These are phyloP conservation scores for Steatornis caripensis DNA, from an alignment of 2,113 vertebrate species.

Conservation along the genomic window DNA sequence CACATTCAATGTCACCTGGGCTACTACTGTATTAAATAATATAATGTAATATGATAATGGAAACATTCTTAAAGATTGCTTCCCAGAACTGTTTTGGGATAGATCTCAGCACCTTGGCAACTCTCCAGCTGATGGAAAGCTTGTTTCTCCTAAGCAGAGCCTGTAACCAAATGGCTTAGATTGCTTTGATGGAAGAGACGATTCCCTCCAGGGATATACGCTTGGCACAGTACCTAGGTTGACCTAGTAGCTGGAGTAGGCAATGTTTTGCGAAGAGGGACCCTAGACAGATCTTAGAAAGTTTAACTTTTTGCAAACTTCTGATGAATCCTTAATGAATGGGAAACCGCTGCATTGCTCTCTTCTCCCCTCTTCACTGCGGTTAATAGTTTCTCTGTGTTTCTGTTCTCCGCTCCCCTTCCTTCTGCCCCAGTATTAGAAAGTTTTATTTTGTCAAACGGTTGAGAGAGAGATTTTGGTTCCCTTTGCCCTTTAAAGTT, in stretches of 20 bases:
- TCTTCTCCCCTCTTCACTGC: not conserved
- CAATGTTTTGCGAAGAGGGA: not conserved
- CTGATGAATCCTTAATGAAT: not conserved
- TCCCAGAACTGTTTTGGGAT: slow-evolving; percentile 55
- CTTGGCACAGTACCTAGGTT: not conserved
- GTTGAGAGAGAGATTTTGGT: not conserved
- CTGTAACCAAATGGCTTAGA: slow-evolving; percentile 44
- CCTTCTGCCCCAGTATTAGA: not conserved
- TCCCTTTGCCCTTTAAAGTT: not conserved
- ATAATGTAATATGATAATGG: slow-evolving; percentile 26
- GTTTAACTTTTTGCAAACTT: not conserved
- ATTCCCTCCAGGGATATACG: not conserved
- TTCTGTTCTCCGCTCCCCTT: not conserved
- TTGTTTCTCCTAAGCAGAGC: slow-evolving; percentile 22
- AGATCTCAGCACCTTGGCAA: slow-evolving; percentile 26
- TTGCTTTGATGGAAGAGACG: slow-evolving; percentile 14
- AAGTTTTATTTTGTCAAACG: not conserved
- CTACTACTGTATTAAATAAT: not conserved
- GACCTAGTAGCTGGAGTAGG: not conserved
- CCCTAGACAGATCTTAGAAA: not conserved
- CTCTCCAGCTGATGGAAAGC: slow-evolving; percentile 27
- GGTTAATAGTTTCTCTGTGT: not conserved
- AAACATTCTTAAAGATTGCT: slow-evolving; percentile 32
- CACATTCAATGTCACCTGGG: not conserved
- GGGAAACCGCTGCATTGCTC: not conserved